phyloP scores from a whole-genome alignment of 2,113 vertebrate species.

The Vulpes lagopus region DNA sequence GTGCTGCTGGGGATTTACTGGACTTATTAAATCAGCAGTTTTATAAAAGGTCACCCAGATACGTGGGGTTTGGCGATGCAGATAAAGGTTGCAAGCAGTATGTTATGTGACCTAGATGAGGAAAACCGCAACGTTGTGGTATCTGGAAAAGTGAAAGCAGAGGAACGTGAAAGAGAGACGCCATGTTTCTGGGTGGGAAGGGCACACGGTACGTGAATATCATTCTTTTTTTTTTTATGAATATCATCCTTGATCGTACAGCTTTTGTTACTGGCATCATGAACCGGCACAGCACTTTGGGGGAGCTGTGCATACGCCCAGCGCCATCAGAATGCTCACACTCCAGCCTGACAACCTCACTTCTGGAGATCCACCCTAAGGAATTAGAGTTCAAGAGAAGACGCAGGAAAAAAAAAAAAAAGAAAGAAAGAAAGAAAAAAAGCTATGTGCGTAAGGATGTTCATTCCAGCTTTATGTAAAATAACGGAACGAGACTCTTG shows the following conservation, averaged over 20 bases:
- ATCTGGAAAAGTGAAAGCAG: conserved; percentile 24
- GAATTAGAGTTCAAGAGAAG: conserved; percentile 34
- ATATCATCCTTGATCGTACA: background rate
- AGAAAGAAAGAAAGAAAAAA: too few relatives aligned
- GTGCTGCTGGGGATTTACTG: background rate
- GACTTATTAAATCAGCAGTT: background rate
- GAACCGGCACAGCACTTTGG: background rate
- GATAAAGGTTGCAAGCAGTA: conserved; percentile 1
- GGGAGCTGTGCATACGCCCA: background rate
- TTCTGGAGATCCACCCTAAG: background rate
- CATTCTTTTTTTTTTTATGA: too few relatives aligned
- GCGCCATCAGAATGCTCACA: background rate
- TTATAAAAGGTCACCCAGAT: conserved; percentile 47
- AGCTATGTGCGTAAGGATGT: background rate
- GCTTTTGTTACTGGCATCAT: background rate
- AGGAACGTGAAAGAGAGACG: background rate
- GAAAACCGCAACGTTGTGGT: background rate
- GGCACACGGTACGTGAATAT: too few relatives aligned
- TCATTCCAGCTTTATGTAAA: background rate
- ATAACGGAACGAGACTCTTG: background rate
- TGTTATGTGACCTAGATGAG: background rate
- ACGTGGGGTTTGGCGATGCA: background rate
- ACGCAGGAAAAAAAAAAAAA: too few relatives aligned
- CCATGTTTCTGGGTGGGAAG: background rate
- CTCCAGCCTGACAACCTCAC: background rate